phyloP scores from a whole-genome alignment of 2,113 vertebrate genomes.

The Perca fluviatilis region DNA sequence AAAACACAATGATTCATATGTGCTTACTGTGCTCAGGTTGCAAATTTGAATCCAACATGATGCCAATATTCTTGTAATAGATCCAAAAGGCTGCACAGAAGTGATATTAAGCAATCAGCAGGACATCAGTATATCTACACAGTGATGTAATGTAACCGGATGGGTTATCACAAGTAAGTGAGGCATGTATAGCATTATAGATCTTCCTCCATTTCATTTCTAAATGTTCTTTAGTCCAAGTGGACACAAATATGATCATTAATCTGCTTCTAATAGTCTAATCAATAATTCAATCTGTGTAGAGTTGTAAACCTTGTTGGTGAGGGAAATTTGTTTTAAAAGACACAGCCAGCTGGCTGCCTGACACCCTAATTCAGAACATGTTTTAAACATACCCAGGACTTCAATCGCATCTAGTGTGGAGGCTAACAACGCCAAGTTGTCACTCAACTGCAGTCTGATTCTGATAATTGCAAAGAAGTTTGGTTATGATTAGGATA shows the following conservation, averaged over 20 bases:
- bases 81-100: background rate
- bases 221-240: background rate
- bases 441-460: constrained; percentile 19
- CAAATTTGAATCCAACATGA: constrained; percentile 23
- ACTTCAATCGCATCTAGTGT: constrained; percentile 4
- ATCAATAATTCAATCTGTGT: constrained; percentile 4
- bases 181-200: background rate
- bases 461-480: constrained; percentile 30
- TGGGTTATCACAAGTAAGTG: background rate
- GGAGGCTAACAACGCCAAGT: constrained; percentile 17
- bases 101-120: background rate
- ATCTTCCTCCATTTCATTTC: constrained; percentile 2
- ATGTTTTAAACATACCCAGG: constrained; percentile 39
- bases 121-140: background rate
- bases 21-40: constrained; percentile 1
- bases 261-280: background rate
- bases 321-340: constrained; percentile 3
- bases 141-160: background rate
- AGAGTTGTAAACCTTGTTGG: constrained; percentile 5
- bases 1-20: constrained; percentile 5
- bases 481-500: background rate
- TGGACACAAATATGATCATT: background rate
- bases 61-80: background rate
- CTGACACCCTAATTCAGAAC: background rate
- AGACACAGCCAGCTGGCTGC: constrained; percentile 17